Percentiles rank a stretch among this genome's conserved stretches.
Conservation (phyloP, 2,888 invertebrate species). For the Sarcophaga variegata region DNA sequence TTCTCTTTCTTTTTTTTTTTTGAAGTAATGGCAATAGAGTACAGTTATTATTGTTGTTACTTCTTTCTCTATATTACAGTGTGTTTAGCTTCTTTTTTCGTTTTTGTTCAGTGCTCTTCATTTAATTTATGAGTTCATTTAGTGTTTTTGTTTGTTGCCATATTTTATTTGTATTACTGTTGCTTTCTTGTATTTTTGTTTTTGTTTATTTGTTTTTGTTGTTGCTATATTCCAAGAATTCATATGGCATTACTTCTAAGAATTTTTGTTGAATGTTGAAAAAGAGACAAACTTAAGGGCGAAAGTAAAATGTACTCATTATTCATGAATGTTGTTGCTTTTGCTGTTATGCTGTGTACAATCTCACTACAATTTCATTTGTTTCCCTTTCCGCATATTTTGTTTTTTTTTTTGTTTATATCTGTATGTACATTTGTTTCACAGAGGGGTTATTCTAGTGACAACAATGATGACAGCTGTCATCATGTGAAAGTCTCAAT, state of each 20-base stretch:
- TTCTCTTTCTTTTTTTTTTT: background rate
- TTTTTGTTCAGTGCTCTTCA: constrained; percentile 40
- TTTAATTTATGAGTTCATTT: constrained; percentile 68
- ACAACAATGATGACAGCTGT: constrained; percentile 71
- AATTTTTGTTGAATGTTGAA: constrained; percentile 1
- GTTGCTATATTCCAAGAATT: constrained; percentile 22
- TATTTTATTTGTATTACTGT: constrained; percentile 49
- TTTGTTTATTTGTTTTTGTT: background rate
- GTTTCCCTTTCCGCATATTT: constrained; percentile 31
- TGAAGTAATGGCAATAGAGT: background rate
- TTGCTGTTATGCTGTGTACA: background rate
- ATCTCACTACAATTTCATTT: constrained; percentile 39
- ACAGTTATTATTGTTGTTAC: background rate
- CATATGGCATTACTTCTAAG: background rate
- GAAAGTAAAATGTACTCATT: constrained; percentile 14
- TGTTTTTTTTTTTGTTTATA: constrained; percentile 26
- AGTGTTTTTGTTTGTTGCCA: constrained; percentile 67
- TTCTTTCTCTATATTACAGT: background rate
- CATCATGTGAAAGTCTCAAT: constrained; percentile 65
- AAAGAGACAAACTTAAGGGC: background rate
- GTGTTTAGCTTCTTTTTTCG: background rate
- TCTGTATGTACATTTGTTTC: background rate
- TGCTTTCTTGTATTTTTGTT: background rate
- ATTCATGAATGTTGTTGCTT: constrained; percentile 42
- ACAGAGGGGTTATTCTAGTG: constrained; percentile 43